Base-by-base conservation (phyloP, 2,113 vertebrate species). In the Forbesichthys papilliferus region DNA sequence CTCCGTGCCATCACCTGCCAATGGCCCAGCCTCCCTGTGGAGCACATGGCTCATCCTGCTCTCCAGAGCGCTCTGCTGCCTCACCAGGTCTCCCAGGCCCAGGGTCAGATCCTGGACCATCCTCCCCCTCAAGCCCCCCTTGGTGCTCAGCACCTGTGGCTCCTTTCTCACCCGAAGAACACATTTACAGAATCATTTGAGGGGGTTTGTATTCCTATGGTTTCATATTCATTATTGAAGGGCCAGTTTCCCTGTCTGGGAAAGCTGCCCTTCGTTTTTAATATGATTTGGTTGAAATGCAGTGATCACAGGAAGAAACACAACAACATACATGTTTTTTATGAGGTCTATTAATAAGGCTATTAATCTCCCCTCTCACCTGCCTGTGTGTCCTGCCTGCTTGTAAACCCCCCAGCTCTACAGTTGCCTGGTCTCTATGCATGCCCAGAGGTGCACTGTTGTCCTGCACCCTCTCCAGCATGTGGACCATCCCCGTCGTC, bases 391-490 rank as follows among this genome's bases (percentile, higher is more conserved):
- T 74, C 53, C 71, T 74, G 63, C 77, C 72, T 2, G 67, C 8
- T 54, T 79, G 59, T 0, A 56, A 2, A 11, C 12, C 69, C 0
- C 70, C 75, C 72, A 87, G 63, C 51, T 78, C 66, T 6, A 42
- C 61, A 4, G 9, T 67, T 67, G 68, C 53, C 66, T 60, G 64
- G 47, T 68, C 34, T 3, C 70, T 64, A 11, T 69, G 64, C 42
- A 18, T 52, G 34, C 79, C 83, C 79, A 85, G 51, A 16, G 5
- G 52, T 46, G 20, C 11, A 0, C n/a, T 34, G 18, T 73, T 81
- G 27, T 83, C 78, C 59, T 55, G 20, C 67, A 84, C 56, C 33
- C 70, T 69, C 49, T 74, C 66, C 52, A 86, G 75, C 69, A 88
- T 62, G 60, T 73, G 75, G 64, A 62, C 47, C 69, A 87, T 78